A percentile compares a stretch with the other conserved stretches of the same genome.
Conservation (phyloP, 2,113 vertebrate genomes). For the Pithys albifrons region DNA sequence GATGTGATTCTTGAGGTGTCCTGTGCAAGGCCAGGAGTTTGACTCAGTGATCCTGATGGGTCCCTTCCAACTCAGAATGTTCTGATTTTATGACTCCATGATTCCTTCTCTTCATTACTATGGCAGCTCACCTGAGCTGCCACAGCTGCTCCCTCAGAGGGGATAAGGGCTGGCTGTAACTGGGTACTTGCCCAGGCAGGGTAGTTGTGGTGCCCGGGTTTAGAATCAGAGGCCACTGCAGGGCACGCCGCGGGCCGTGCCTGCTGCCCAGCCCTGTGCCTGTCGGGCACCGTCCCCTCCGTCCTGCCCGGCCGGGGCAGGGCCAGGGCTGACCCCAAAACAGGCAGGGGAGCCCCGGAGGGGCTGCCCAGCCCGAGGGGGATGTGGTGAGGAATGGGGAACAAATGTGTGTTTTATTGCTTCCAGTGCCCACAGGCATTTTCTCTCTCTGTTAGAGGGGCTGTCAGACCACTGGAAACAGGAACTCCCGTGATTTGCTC, state of each 20-base stretch:
- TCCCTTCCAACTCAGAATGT: not conserved
- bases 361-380: not conserved
- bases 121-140: not conserved
- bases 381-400: conserved; percentile 64
- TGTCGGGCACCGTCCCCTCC: not conserved
- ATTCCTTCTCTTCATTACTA: not conserved
- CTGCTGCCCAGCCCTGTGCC: not conserved
- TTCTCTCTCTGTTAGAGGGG: not conserved
- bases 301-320: not conserved
- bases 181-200: not conserved
- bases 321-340: not conserved
- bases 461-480: conserved; percentile 76
- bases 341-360: not conserved
- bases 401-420: conserved; percentile 76
- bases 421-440: not conserved
- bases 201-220: not conserved
- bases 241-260: not conserved
- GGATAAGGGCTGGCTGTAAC: not conserved
- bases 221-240: too few species aligned
- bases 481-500: conserved; percentile 83
- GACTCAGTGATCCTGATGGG: not conserved
- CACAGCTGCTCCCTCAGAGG: not conserved
- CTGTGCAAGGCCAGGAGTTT: not conserved
- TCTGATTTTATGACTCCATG: too few species aligned
- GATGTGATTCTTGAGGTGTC: not conserved